Evolutionary conservation across 2,888 invertebrate genomes (phyloP), one percentile per base, ranked within the genome.

Genomic region (Ormyrus labotus): DNA sequence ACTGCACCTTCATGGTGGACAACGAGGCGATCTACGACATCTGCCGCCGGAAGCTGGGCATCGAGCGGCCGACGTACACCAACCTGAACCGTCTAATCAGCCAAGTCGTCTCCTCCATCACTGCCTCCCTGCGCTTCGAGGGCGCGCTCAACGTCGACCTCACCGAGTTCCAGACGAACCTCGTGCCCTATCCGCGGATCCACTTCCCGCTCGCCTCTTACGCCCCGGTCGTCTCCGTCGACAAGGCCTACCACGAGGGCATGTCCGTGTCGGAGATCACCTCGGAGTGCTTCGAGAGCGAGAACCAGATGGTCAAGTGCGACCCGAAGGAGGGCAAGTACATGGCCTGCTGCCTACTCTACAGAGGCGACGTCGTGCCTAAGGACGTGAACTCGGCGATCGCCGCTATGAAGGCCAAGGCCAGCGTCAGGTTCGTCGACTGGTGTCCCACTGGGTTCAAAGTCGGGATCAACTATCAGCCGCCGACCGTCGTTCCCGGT

Each of bases 11-110:
- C 89, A 96, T 97, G 95, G 96, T 97, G 34, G 98, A 98, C 92
- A 98, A 98, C 87, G 97, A 98, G 89, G 98, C 98, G n/a, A 95
- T 98, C 87, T 97, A 97, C 90, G 97, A 98, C 88, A 97, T 98
- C 86, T 98, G 98, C 91, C 93, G 96, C 79, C 93, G 95, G 82
- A 96, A 96, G 86, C 92, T 98, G 70, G 95, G 95, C 85, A 96
- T 98, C 82, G 95, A 95, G 87, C 92, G 96, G 63, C 97, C 97
- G 0, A 94, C 96, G 4, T 97, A 97, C 89, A 94, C 95, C 61
- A 97, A 97, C 90, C 92, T 97, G 81, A 97, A 97, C 90, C 92
- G 97, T 75, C 93, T 97, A 51, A 96, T 97, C 84, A 96, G 93
- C 60, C 94, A 94, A 87, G 93, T 94, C 60, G 94, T 91, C 0